Base-by-base conservation (phyloP, 2,797 vertebrate species). In the Brachymystax lenok region DNA sequence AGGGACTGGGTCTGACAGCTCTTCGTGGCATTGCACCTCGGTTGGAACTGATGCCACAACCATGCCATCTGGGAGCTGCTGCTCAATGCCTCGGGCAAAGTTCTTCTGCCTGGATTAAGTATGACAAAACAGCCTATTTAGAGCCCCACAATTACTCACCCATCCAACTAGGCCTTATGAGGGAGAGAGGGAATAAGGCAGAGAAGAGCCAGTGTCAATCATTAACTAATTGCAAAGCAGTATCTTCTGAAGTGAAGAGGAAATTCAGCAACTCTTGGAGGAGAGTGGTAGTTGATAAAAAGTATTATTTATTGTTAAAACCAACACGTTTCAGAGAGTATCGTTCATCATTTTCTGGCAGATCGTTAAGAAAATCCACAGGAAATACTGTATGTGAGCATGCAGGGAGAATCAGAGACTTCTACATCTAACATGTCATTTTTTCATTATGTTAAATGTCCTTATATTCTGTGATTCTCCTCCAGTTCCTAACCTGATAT, bases 41-140 rank as follows among this genome's bases (percentile, higher is more conserved):
- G 95, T 90, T 16, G 98, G 98, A 73, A 98, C 96, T 0, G 97
- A 97, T 51, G 97, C 97, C 84, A 99, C 96, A 85, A 97, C 95
- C 89, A 99, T 95, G 75, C 98, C 98, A 83, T 99, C 98, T 0
- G 98, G 97, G 80, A 99, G 94, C 87, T 99, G 98, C 90, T 98
- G 97, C 80, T 98, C 97, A 79, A 99, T 94, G 84, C 98, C 96
- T 28, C 97, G 94, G 84, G 96, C 98, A 93, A 98, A 98, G 91
- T 99, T 99, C 93, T 97, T 99, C 93, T 97, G 97, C 89, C 98
- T 99, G 87, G 61, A 91, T 77, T 79, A 54, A 75, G 77, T 7
- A 73, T 63, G 16, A 75, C 46, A 69, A 30, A 54, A 81, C 4
- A 40, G 72, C 12, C 71, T 28, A 66, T 81, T 91, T 79, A 91